Evolutionary conservation across 2,113 vertebrate genomes (phyloP).

Genomic region (Lophura nycthemera): DNA sequence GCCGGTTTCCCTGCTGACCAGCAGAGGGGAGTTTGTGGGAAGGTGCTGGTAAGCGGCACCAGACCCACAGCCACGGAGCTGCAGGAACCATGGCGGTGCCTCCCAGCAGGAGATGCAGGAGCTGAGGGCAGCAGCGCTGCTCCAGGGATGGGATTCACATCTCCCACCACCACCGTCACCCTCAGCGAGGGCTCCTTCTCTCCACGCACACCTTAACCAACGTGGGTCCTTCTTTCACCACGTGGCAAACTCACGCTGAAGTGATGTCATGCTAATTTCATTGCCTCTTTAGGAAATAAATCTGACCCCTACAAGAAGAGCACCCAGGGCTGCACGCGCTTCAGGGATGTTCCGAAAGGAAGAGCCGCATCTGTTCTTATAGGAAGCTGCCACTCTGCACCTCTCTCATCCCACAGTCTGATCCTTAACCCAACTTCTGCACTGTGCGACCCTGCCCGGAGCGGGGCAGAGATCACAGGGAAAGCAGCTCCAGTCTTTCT

Average conservation of each 20-base stretch:
- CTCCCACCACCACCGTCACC: background rate
- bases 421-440: constrained; percentile 54
- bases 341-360: background rate
- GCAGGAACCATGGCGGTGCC: background rate
- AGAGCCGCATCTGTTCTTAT: constrained; percentile 9
- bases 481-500: background rate
- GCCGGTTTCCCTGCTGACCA: background rate
- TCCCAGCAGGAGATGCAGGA: background rate
- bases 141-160: background rate
- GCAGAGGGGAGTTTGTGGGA: background rate
- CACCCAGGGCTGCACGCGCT: background rate
- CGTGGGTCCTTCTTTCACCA: background rate
- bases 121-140: background rate
- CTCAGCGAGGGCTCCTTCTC: background rate
- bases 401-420: background rate
- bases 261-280: background rate
- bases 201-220: background rate
- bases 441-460: background rate
- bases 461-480: background rate
- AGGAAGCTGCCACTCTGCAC: constrained; percentile 29
- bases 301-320: background rate
- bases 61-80: background rate
- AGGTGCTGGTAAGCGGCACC: background rate
- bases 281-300: background rate
- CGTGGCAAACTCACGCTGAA: background rate